Percentiles rank a stretch among this genome's conserved stretches.
Conservation (phyloP, 2,113 vertebrate species). For the Chloebia gouldiae region DNA sequence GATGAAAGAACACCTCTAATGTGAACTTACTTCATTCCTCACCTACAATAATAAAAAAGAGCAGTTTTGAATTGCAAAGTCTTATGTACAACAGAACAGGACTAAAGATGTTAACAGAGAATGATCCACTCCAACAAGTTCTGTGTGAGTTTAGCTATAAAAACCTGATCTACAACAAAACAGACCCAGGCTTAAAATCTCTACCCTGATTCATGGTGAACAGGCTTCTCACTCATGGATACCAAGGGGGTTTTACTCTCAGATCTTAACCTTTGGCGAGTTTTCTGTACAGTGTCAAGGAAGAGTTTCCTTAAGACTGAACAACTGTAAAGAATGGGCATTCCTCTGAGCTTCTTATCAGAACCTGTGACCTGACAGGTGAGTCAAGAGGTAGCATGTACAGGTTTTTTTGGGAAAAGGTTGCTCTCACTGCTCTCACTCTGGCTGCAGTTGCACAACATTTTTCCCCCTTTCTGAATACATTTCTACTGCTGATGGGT, state of each 20-base stretch:
- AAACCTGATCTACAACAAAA: not conserved
- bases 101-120: not conserved
- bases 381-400: not conserved
- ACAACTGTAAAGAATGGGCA: not conserved
- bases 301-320: not conserved
- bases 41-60: not conserved
- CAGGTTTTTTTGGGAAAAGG: not conserved
- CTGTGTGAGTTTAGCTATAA: not conserved
- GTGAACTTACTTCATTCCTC: conserved; percentile 15
- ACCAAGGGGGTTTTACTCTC: not conserved
- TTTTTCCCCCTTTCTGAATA: not conserved
- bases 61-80: not conserved
- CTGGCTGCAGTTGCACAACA: not conserved
- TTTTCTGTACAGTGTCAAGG: not conserved
- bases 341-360: not conserved
- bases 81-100: not conserved
- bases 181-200: not conserved
- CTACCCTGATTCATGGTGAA: not conserved
- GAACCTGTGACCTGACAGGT: not conserved
- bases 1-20: conserved; percentile 36
- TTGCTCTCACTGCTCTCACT: not conserved
- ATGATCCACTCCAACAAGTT: not conserved
- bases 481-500: not conserved
- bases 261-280: not conserved
- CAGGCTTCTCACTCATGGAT: not conserved